These are phyloP conservation scores for Hassar affinis DNA, from an alignment of 2,113 vertebrate genomes.

Conservation along the genomic window DNA sequence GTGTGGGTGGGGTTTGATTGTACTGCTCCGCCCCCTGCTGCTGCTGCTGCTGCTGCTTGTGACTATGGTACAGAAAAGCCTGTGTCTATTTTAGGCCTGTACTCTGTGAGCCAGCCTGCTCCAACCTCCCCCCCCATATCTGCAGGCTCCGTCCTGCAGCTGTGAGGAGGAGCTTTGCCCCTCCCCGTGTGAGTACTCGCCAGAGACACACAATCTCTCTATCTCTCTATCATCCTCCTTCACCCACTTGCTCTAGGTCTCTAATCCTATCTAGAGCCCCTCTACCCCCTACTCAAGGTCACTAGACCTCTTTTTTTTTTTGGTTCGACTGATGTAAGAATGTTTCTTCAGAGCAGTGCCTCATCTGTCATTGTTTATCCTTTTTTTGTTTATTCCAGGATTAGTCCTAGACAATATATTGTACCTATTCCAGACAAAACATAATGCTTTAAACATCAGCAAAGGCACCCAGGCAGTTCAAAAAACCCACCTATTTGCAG, in stretches of 20 bases:
- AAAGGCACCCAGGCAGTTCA: neutral
- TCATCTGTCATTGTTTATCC: slow-evolving; percentile 20
- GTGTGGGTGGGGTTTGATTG: slow-evolving; percentile 67
- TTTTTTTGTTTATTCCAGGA: neutral
- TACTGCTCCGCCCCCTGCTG: slow-evolving; percentile 81
- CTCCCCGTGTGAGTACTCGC: slow-evolving; percentile 97
- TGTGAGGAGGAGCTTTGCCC: slow-evolving; percentile 99
- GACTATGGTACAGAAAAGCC: slow-evolving; percentile 99
- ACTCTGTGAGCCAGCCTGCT: slow-evolving; percentile 99
- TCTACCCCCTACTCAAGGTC: slow-evolving; percentile 40
- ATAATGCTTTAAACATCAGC: neutral
- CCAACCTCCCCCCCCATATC: slow-evolving; percentile 95
- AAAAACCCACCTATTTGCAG: neutral
- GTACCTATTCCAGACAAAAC: neutral
- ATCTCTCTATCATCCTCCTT: slow-evolving; percentile 57
- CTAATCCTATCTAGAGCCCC: slow-evolving; percentile 60
- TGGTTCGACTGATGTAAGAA: slow-evolving; percentile 36
- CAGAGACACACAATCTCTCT: slow-evolving; percentile 79
- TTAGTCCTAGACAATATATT: neutral
- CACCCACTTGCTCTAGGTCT: slow-evolving; percentile 63
- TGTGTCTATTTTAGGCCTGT: slow-evolving; percentile 99
- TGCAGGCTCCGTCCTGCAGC: slow-evolving; percentile 99
- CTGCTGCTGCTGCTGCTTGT: slow-evolving; percentile 88
- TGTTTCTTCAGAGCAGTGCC: slow-evolving; percentile 27
- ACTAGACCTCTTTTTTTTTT: slow-evolving; percentile 29